Evolutionary conservation across 2,797 vertebrate species (phyloP).

Genomic region (Tenualosa thibaudeaui): DNA sequence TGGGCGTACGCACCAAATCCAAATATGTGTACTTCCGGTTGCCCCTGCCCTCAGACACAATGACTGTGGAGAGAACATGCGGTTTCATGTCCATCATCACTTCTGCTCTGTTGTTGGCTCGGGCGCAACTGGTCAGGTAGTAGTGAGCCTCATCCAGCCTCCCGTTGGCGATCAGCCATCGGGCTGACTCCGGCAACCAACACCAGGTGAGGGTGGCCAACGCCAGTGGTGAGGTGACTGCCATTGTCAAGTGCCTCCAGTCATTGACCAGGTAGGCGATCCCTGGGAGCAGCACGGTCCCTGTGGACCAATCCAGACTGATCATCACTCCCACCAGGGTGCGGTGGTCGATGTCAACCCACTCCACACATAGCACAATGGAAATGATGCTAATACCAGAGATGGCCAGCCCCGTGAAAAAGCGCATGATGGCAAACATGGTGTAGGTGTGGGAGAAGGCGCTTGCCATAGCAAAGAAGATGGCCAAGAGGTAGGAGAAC

Average conservation of each 20-base stretch:
- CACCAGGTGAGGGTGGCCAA: slow-evolving; percentile 75
- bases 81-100: slow-evolving; percentile 61
- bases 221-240: slow-evolving; percentile 70
- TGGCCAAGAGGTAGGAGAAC: slow-evolving; percentile 56
- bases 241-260: slow-evolving; percentile 64
- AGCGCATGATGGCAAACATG: slow-evolving; percentile 66
- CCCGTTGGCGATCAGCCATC: slow-evolving; percentile 70
- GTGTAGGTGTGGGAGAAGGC: slow-evolving; percentile 61
- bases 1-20: slow-evolving; percentile 70
- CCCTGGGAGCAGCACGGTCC: slow-evolving; percentile 51
- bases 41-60: slow-evolving; percentile 40
- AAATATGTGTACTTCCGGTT: slow-evolving; percentile 67
- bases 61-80: slow-evolving; percentile 68
- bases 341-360: slow-evolving; percentile 60
- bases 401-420: slow-evolving; percentile 67
- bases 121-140: slow-evolving; percentile 64
- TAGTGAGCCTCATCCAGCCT: slow-evolving; percentile 60
- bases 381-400: slow-evolving; percentile 68
- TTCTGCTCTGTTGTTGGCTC: slow-evolving; percentile 61
- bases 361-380: slow-evolving; percentile 66
- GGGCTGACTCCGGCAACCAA: slow-evolving; percentile 74
- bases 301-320: slow-evolving; percentile 65
- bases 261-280: slow-evolving; percentile 68
- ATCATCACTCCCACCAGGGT: slow-evolving; percentile 51
- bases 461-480: slow-evolving; percentile 60